Evolutionary conservation across 37 sponge, comb jelly and placozoan genomes (phyloP).

Genomic region (Ianthella basta): DNA sequence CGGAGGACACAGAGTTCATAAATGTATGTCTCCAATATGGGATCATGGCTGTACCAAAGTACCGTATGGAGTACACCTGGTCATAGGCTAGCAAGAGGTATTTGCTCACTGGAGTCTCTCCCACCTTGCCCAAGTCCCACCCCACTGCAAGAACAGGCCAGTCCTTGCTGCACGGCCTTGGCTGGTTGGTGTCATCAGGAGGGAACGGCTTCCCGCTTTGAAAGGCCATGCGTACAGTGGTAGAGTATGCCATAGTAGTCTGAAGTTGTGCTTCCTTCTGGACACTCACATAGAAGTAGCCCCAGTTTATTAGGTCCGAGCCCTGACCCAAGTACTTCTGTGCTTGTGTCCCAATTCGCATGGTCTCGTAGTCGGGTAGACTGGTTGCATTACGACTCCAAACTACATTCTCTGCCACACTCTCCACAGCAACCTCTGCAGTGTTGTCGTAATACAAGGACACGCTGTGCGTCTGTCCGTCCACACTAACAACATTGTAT

Average conservation of each 20-base stretch:
- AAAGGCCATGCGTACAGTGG: constrained; percentile 31
- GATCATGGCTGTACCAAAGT: constrained; percentile 67
- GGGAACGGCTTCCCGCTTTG: constrained; percentile 44
- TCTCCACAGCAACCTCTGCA: constrained; percentile 58
- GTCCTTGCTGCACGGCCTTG: constrained; percentile 54
- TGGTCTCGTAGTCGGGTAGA: constrained; percentile 25
- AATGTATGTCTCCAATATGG: constrained; percentile 62
- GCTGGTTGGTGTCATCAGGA: constrained; percentile 44
- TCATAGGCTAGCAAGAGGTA: constrained; percentile 53
- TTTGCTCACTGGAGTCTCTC: constrained; percentile 8
- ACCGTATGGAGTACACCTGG: constrained; percentile 64
- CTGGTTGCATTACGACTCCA: constrained; percentile 31
- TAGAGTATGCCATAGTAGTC: constrained; percentile 38
- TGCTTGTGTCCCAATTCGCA: constrained; percentile 58
- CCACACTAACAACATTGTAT: constrained; percentile 39
- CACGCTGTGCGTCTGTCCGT: constrained; percentile 59
- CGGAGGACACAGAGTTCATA: constrained; percentile 3
- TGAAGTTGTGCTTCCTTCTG: constrained; percentile 5
- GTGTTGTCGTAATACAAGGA: constrained; percentile 79
- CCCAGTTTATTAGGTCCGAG: constrained; percentile 79
- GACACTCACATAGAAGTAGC: constrained; percentile 57
- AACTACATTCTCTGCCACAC: constrained; percentile 31
- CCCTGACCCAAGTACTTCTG: constrained; percentile 41
- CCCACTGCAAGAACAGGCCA: constrained; percentile 70
- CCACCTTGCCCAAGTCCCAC: constrained; percentile 75